Evolutionary conservation across 2,888 invertebrate species (phyloP).

Genomic region (Teinopalpus imperialis): DNA sequence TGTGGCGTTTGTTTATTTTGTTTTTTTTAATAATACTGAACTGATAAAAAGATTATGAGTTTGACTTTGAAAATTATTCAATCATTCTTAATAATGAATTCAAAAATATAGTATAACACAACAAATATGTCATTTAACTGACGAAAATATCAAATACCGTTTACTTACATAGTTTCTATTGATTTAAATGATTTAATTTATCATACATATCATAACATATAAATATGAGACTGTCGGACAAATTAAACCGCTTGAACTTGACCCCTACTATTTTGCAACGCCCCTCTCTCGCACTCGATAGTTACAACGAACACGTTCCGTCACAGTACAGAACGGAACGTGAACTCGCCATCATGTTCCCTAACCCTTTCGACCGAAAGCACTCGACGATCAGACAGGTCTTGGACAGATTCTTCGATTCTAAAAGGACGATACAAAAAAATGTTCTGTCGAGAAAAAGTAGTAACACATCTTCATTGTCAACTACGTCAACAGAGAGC

Average conservation of each 20-base stretch:
- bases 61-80: no score
- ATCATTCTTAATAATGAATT: no score
- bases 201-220: no score
- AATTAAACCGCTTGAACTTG: slow-evolving; percentile 48
- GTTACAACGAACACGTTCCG: slow-evolving; percentile 20
- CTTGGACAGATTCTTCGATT: slow-evolving; percentile 82
- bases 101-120: no score
- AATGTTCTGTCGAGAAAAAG: slow-evolving; percentile 53
- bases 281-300: slow-evolving; percentile 31
- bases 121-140: no score
- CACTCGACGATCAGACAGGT: slow-evolving; percentile 86
- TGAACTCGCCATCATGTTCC: slow-evolving; percentile 79
- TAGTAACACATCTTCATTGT: slow-evolving; percentile 49
- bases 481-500: slow-evolving; percentile 37
- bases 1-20: no score
- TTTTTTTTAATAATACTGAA: no score
- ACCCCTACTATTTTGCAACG: slow-evolving; percentile 45
- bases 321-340: slow-evolving; percentile 32
- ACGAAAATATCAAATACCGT: no score
- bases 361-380: slow-evolving; percentile 86
- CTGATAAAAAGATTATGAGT: no score
- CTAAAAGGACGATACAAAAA: slow-evolving; percentile 42
- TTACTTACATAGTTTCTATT: no score
- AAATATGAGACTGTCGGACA: slow-evolving; percentile 25
- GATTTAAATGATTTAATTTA: no score